Conservation (phyloP, 2,888 invertebrate species). For the Pecten maximus region DNA sequence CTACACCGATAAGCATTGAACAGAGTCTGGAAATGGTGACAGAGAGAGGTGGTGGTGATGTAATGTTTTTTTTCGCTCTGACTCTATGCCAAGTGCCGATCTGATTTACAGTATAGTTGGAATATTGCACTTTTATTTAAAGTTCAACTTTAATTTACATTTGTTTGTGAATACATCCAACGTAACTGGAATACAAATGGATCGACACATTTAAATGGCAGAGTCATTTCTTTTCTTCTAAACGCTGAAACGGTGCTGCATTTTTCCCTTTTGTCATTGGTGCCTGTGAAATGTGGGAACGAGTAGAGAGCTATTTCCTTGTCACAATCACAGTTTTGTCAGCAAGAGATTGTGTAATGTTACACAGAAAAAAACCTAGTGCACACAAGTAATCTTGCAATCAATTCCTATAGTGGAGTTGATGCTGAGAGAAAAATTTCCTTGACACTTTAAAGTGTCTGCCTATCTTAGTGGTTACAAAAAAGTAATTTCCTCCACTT, state of each 20-base stretch:
- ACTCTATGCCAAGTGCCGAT: not conserved
- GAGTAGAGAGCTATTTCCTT: not conserved
- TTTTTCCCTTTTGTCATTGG: not conserved
- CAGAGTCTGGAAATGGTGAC: not conserved
- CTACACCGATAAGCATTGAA: not conserved
- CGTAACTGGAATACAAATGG: conserved; percentile 5
- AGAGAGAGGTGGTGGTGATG: not conserved
- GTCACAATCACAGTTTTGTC: not conserved
- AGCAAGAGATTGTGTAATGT: not conserved
- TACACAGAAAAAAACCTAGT: not conserved
- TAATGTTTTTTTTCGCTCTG: not conserved
- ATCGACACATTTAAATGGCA: not conserved
- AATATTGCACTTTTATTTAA: conserved; percentile 29
- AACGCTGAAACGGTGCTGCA: not conserved
- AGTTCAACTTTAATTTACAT: conserved; percentile 27
- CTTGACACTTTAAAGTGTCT: not conserved
- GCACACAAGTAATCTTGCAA: conserved; percentile 5
- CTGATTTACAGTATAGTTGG: not conserved
- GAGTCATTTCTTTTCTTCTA: conserved; percentile 2
- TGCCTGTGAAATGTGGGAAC: not conserved
- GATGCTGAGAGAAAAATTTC: not conserved
- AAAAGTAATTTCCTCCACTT: not conserved
- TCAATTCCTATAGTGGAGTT: not conserved
- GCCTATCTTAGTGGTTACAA: not conserved
- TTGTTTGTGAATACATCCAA: not conserved